Conservation (phyloP, 2,797 vertebrate species). For the Lindbergichthys nudifrons region DNA sequence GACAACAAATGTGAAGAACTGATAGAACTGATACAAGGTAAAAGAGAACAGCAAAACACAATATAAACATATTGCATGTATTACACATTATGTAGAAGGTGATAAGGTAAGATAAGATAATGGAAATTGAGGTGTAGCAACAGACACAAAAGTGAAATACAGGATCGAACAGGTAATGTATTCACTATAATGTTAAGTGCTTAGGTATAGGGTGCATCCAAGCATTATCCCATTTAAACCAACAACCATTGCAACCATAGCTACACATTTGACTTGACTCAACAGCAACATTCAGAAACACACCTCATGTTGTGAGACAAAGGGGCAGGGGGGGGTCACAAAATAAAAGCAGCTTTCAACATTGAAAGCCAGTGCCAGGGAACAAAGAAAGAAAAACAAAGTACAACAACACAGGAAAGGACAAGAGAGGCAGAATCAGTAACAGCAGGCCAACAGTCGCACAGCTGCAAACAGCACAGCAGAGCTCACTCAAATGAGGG, state of each 20-base stretch:
- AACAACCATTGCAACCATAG: neutral
- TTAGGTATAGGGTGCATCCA: neutral
- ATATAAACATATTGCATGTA: neutral
- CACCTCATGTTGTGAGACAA: neutral
- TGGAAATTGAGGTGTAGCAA: too few relatives aligned
- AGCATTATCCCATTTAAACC: neutral
- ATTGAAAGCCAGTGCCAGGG: neutral
- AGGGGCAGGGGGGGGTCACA: neutral
- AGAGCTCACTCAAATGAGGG: constrained; percentile 17
- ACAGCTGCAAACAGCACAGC: constrained; percentile 39
- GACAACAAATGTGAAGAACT: neutral
- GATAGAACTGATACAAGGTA: neutral
- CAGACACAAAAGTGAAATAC: too few relatives aligned
- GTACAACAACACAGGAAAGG: constrained; percentile 14
- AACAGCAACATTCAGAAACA: neutral
- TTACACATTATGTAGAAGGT: neutral
- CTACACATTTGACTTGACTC: neutral
- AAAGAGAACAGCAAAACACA: too few relatives aligned
- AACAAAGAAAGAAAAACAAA: constrained; percentile 16
- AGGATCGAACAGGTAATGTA: too few relatives aligned
- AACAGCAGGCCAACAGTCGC: constrained; percentile 23
- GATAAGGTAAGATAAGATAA: too few relatives aligned
- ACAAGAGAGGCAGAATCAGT: constrained; percentile 9
- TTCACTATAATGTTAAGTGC: neutral
- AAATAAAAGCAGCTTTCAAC: too few relatives aligned